Base-by-base conservation (phyloP, 1,140 invertebrate species). In the Nephila pilipes region DNA sequence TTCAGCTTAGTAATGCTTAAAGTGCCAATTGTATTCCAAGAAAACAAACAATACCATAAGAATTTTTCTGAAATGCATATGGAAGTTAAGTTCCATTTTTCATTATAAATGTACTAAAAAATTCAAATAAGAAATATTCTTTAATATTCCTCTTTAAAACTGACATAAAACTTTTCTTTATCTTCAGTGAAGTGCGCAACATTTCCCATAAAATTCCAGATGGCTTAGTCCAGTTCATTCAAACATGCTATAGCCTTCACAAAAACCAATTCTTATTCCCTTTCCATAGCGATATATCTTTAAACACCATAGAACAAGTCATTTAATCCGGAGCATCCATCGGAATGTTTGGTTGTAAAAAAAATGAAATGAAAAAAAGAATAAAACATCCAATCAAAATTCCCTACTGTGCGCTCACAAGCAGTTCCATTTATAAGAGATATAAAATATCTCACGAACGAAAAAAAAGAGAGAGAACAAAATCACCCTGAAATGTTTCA, bases 401-500 rank as follows among this genome's bases (percentile, higher is more conserved):
- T 83, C 46, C 36, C n/a, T 25, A 6, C 81, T 20, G 25, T 83
- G 54, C 14, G 46, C 46, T 83, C 81, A 8, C 81, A 46, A 83
- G 54, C 25, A 12, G 54, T 57, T 83, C 81, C 46, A 83, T 83
- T 57, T 57, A 57, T 83, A 83, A 83, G 46, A 83, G 54, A 83
- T 83, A 83, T 83, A 83, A 83, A 83, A 83, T 83, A 83, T 32
- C n/a, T 83, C 81, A 29, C 38, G 54, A 2, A 46, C 46, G 46
- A 20, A 57, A 85, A 85, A 85, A 58, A 60, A 60, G 18, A 8
- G 5, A 25, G 18, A 3, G n/a, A 29, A 29, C 25, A 58, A 60
- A 57, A 46, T 63, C 14, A 36, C 16, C 58, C 36, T 6, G 65
- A 69, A 88, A 88, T 69, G 63, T 88, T 88, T 88, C 87, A 55